Conservation (phyloP, 53 echinoderm and acorn worm species). For the Apostichopus leukothele region DNA sequence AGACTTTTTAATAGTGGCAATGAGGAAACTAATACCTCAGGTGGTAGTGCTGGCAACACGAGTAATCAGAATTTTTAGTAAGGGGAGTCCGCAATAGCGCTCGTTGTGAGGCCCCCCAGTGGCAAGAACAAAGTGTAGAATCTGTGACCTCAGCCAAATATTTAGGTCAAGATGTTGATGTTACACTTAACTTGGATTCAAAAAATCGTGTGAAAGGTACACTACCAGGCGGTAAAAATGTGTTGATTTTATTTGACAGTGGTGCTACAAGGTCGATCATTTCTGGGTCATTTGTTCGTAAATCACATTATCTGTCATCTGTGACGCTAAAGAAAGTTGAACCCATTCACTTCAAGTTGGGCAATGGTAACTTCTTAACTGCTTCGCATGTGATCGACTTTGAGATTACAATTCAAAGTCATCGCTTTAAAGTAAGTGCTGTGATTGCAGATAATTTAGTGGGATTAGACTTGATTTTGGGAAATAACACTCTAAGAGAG, state of each 20-base stretch:
- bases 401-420: not conserved
- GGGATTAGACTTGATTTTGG: too few species aligned
- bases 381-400: not conserved
- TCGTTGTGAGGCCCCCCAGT: not conserved
- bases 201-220: too few species aligned
- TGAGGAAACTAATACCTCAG: not conserved
- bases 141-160: not conserved
- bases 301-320: not conserved
- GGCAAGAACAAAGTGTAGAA: too few species aligned
- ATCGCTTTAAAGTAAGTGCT: not conserved
- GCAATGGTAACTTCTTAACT: not conserved
- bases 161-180: not conserved
- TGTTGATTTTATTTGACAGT: constrained; percentile 5
- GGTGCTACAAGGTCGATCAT: not conserved
- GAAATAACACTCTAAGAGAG: too few species aligned
- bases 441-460: too few species aligned
- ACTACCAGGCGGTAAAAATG: not conserved
- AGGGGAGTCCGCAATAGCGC: constrained; percentile 19
- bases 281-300: constrained; percentile 8
- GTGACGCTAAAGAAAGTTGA: not conserved
- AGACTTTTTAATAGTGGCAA: not conserved
- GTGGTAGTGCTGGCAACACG: not conserved
- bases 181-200: not conserved
- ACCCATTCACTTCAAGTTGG: not conserved
- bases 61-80: not conserved